Evolutionary conservation across 1,140 invertebrate genomes (phyloP), one percentile per base, ranked within the genome.

Genomic region (Diorhabda carinulata): DNA sequence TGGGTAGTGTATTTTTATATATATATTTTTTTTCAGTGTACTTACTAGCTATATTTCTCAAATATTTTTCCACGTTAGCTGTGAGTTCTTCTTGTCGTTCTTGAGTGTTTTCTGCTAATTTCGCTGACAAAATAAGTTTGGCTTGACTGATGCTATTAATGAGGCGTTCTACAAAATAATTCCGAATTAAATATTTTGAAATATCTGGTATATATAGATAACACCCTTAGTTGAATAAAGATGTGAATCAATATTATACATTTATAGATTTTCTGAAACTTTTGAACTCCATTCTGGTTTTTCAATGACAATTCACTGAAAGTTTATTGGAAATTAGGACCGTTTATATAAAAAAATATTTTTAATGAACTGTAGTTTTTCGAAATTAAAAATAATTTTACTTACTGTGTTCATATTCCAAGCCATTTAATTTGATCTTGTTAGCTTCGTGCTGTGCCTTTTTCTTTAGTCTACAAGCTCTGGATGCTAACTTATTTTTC

Each of bases 401-500:
- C 90, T 89, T 86, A 96, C 94, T 92, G 80, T 98, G 96, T 84
- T 99, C 97, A 78, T 89, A 87, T 84, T 98, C 94, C 61, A 99
- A 84, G 43, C 96, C 97, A 81, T 89, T 92, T 3, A 98, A 83
- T 84, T 98, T 98, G 47, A 99, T 89, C 83, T 97, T 97, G 78
- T 97, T 96, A 3, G 94, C 94, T 82, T 96, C 94, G 80, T 97
- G 94, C 80, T 97, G 94, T 7, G 94, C 94, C 82, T 97, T 97
- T 80, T 96, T 97, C 85, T 97, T 97, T 70, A 97, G 83, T 64
- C 96, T 87, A 82, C 96, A 99, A 44, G 96, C 96, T 65, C 97
- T 90, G 0, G 96, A 98, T 4, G 97, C 96, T 42, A 98, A 83
- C 84, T 99, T 98, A 81, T 99, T 99, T 79, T 98, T 99, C 82